These are phyloP conservation scores for Saiga tatarica DNA, from an alignment of 2,113 vertebrate genomes.

Conservation along the genomic window DNA sequence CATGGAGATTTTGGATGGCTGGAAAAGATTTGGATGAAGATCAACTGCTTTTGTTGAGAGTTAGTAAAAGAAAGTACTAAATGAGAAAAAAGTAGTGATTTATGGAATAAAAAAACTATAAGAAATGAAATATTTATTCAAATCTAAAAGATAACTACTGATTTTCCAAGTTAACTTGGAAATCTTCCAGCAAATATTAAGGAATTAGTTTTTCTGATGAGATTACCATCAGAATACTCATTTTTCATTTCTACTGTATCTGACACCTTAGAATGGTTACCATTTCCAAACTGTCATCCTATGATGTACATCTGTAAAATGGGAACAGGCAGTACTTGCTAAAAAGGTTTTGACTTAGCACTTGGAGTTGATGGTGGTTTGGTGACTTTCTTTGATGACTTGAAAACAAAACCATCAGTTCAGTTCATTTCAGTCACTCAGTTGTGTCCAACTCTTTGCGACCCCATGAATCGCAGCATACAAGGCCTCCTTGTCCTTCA, in stretches of 20 bases:
- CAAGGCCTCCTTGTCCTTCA: too few species aligned
- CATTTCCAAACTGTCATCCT: background rate
- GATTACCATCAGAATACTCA: background rate
- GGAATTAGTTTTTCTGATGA: background rate
- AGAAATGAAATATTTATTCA: background rate
- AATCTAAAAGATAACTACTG: background rate
- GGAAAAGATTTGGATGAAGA: background rate
- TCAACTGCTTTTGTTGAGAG: background rate
- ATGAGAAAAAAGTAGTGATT: background rate
- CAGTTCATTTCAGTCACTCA: too few species aligned
- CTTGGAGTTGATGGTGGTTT: background rate
- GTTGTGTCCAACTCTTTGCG: too few species aligned
- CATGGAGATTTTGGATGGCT: background rate
- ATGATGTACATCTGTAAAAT: background rate
- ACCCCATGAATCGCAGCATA: too few species aligned
- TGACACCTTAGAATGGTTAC: background rate
- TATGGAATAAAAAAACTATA: background rate
- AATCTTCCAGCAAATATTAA: background rate
- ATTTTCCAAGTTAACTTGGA: slow-evolving; percentile 11
- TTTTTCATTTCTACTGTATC: background rate
- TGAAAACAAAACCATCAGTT: background rate
- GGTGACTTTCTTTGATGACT: background rate
- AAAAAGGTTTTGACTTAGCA: background rate
- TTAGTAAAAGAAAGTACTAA: background rate
- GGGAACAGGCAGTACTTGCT: background rate